Evolutionary conservation across 2,888 invertebrate genomes (phyloP).

Genomic region (Deroplatys truncata): DNA sequence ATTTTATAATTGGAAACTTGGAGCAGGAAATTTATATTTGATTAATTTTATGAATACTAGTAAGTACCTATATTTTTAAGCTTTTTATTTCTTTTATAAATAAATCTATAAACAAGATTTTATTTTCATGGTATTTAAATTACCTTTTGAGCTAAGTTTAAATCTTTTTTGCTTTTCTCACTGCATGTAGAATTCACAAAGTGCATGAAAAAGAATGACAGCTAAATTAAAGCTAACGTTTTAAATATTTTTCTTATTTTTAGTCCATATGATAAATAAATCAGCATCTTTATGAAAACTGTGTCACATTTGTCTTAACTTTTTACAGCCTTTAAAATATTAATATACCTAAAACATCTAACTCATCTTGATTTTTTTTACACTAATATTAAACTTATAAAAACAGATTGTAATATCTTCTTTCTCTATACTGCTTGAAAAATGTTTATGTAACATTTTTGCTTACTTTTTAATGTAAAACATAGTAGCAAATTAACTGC

Average conservation of each 20-base stretch:
- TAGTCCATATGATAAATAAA: background rate
- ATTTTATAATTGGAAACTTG: background rate
- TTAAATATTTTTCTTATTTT: background rate
- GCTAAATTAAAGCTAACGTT: background rate
- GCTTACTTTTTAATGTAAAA: background rate
- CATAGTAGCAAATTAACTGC: background rate
- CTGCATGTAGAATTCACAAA: background rate
- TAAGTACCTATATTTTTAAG: background rate
- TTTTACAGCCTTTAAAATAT: too few relatives aligned
- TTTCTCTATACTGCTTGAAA: background rate
- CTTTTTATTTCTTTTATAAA: too few relatives aligned
- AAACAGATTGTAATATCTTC: background rate
- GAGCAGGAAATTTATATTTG: background rate
- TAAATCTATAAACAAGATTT: background rate
- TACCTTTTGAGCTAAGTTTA: background rate
- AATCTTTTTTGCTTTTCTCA: background rate
- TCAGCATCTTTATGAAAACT: background rate
- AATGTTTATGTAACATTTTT: background rate
- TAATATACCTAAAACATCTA: background rate
- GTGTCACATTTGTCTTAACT: background rate
- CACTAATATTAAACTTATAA: background rate
- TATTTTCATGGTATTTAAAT: background rate
- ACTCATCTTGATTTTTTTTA: background rate
- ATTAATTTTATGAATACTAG: background rate
- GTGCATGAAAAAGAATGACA: background rate